Base-by-base conservation (phyloP, 2,113 vertebrate species). In the Oreotrochilus melanogaster region DNA sequence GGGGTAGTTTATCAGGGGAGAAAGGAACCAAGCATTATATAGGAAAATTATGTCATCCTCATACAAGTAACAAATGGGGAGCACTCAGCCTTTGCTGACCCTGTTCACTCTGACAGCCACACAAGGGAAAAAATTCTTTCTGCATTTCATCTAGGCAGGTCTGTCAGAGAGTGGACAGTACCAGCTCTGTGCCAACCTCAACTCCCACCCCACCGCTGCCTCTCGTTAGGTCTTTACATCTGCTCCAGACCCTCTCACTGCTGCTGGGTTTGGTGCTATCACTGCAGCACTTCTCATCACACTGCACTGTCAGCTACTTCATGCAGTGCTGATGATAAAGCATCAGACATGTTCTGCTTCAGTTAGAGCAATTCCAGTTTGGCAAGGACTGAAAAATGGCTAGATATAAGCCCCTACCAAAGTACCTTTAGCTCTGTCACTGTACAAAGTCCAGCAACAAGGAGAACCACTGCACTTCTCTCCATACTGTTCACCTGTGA, bases 281-380 rank as follows among this genome's bases (percentile, higher is more conserved):
- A 18, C 61, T 22, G 31, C 17, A 70, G 51, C 37, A 54, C 4
- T 51, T 62, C 50, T 31, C 28, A 27, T 2, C 0, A 0, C 54
- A 28, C 28, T 23, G 30, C 2, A 2, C 25, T 75, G 57, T 39
- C 74, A 64, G 48, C 66, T 51, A 7, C 14, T 22, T 54, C 1
- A 0, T 30, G 21, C 4, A 2, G 18, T 53, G 37, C 37, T 50
- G 51, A 17, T n/a, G 45, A 35, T 22, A 17, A 0, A 64, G 47
- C 1, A 3, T 61, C 58, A 82, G 70, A 35, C 9, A 4, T 6
- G 14, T 67, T 57, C 42, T 58, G 6, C n/a, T 50, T 78, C 51
- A 79, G 35, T 30, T 31, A 27, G 7, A 71, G 22, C 18, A 65
- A 39, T 69, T 82, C 57, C 70, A 79, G 39, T 27, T n/a, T 39